A percentile compares a stretch with the other conserved stretches of the same genome.
These are phyloP conservation scores for Apodemus agrarius DNA, from an alignment of 2,797 vertebrate species.

Conservation along the genomic window DNA sequence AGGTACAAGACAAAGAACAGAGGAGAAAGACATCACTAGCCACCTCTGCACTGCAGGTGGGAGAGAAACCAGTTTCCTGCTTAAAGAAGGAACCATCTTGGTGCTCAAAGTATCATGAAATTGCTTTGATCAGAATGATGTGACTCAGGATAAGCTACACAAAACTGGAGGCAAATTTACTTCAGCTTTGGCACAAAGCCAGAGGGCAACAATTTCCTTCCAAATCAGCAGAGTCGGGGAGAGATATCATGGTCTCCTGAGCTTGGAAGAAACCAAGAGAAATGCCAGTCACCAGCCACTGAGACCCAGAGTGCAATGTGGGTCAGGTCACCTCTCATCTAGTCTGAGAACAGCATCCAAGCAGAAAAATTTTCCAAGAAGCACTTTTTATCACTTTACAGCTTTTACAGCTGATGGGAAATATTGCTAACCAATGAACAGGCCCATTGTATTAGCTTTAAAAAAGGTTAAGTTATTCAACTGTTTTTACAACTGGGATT, in stretches of 20 bases:
- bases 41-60: no score
- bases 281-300: rapidly evolving
- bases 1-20: rapidly evolving
- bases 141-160: neutral
- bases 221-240: neutral
- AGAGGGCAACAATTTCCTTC: neutral
- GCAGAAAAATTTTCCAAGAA: neutral
- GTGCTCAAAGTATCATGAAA: neutral
- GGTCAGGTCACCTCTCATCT: neutral
- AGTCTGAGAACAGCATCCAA: neutral
- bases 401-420: neutral
- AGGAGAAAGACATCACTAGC: neutral
- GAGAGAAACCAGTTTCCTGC: neutral
- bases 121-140: neutral
- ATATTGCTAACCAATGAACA: neutral
- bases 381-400: neutral
- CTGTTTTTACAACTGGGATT: neutral
- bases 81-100: neutral
- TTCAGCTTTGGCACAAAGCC: neutral
- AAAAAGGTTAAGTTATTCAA: neutral
- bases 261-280: rapidly evolving
- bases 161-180: neutral
- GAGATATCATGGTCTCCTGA: neutral
- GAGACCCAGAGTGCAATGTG: no score
- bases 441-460: neutral